A percentile compares a stretch with the other conserved stretches of the same genome.
Conservation (phyloP, 2,797 vertebrate genomes). For the Poeciliopsis gracilis region DNA sequence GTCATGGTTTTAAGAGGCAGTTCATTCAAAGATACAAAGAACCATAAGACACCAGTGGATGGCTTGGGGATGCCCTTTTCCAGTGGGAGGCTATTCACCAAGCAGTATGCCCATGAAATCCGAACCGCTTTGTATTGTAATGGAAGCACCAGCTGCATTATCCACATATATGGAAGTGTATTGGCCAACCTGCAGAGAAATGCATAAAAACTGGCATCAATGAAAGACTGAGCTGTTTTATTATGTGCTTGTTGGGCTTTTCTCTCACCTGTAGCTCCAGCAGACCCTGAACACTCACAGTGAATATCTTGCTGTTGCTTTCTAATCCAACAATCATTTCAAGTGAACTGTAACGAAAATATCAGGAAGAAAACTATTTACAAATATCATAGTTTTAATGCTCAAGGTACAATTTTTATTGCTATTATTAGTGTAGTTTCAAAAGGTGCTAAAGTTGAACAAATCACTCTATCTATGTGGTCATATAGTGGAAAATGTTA, state of each 20-base stretch:
- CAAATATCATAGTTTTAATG: conserved; percentile 9
- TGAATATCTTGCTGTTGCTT: conserved; percentile 93
- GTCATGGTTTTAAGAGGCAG: conserved; percentile 50
- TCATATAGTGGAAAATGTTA: background rate
- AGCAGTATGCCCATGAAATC: conserved; percentile 94
- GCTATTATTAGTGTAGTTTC: background rate
- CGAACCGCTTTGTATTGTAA: conserved; percentile 91
- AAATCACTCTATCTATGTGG: background rate
- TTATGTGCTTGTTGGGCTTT: background rate
- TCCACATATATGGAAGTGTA: conserved; percentile 97
- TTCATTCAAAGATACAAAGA: conserved; percentile 46
- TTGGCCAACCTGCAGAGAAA: conserved; percentile 85
- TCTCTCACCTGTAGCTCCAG: conserved; percentile 92
- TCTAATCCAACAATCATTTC: conserved; percentile 94
- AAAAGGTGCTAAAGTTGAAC: background rate
- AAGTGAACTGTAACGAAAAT: conserved; percentile 82
- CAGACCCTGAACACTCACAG: conserved; percentile 89
- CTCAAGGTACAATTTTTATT: background rate
- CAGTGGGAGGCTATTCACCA: conserved; percentile 80
- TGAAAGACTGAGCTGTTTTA: background rate
- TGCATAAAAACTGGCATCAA: background rate
- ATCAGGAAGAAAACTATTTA: conserved; percentile 12
- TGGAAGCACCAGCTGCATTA: conserved; percentile 87
- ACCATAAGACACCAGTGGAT: conserved; percentile 29
- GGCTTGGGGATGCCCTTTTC: conserved; percentile 31